A percentile compares a stretch with the other conserved stretches of the same genome.
Evolutionary conservation across 2,888 invertebrate species (phyloP).

Genomic region (Lycophotia porphyrea): DNA sequence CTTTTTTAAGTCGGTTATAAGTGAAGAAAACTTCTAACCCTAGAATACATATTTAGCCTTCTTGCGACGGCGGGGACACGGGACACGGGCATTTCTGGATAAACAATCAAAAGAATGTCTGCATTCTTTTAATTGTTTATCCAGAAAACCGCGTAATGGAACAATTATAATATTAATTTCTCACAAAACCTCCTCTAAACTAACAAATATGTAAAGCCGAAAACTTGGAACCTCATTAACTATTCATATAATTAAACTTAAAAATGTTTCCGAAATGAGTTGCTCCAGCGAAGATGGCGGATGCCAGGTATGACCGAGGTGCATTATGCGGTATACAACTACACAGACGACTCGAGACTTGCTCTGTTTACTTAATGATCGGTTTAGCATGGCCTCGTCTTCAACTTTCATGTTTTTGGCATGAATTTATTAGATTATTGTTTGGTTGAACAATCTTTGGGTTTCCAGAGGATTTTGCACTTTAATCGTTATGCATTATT

Average conservation of each 20-base stretch:
- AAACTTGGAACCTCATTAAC: conserved; percentile 32
- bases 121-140: too few species aligned
- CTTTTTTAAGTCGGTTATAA: too few species aligned
- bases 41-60: too few species aligned
- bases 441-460: background rate
- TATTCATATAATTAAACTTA: conserved; percentile 52
- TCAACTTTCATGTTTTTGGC: conserved; percentile 15
- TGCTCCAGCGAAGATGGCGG: conserved; percentile 6
- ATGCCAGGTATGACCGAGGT: background rate
- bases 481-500: background rate
- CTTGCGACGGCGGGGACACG: too few species aligned
- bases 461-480: background rate
- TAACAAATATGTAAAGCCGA: conserved; percentile 17
- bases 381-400: conserved; percentile 32
- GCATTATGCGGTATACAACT: conserved; percentile 12
- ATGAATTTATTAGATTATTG: conserved; percentile 34
- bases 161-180: background rate
- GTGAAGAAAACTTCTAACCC: too few species aligned
- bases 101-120: too few species aligned
- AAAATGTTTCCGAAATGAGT: conserved; percentile 36
- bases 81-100: too few species aligned
- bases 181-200: background rate
- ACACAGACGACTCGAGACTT: background rate
- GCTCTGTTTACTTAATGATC: conserved; percentile 48
- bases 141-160: too few species aligned